Conservation (phyloP, 2,888 invertebrate species). For the Synanthedon tipuliformis region DNA sequence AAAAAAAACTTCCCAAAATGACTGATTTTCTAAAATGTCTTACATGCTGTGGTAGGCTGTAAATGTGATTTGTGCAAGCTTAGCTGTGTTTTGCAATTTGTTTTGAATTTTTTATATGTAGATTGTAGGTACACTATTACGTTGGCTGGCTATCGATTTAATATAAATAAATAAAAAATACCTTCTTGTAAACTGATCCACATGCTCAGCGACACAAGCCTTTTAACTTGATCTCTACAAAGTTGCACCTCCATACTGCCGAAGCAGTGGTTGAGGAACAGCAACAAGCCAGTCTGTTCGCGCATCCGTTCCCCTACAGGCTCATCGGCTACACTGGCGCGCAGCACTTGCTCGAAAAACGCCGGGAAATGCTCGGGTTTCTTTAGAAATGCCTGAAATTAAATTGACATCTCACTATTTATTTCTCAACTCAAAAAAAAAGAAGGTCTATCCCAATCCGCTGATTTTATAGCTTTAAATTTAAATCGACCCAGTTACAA, state of each 20-base stretch:
- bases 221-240: conserved; percentile 91
- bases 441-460: background rate
- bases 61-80: too few relatives aligned
- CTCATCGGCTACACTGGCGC: conserved; percentile 76
- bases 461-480: background rate
- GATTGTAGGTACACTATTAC: too few relatives aligned
- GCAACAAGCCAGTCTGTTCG: conserved; percentile 89
- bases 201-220: conserved; percentile 91
- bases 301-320: conserved; percentile 48
- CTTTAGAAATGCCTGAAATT: conserved; percentile 79
- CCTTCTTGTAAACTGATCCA: conserved; percentile 91
- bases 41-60: too few relatives aligned
- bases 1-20: too few relatives aligned
- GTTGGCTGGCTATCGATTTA: too few relatives aligned
- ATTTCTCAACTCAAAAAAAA: background rate
- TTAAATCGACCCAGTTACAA: too few relatives aligned
- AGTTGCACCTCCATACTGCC: conserved; percentile 97
- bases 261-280: conserved; percentile 96
- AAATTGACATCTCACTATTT: background rate
- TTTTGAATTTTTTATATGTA: too few relatives aligned
- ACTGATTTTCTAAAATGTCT: conserved; percentile 11
- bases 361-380: conserved; percentile 80
- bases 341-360: conserved; percentile 85
- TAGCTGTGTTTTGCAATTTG: too few relatives aligned
- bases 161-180: too few relatives aligned